phyloP scores from a whole-genome alignment of 2,113 vertebrate genomes.

The Kobus ellipsiprymnus region DNA sequence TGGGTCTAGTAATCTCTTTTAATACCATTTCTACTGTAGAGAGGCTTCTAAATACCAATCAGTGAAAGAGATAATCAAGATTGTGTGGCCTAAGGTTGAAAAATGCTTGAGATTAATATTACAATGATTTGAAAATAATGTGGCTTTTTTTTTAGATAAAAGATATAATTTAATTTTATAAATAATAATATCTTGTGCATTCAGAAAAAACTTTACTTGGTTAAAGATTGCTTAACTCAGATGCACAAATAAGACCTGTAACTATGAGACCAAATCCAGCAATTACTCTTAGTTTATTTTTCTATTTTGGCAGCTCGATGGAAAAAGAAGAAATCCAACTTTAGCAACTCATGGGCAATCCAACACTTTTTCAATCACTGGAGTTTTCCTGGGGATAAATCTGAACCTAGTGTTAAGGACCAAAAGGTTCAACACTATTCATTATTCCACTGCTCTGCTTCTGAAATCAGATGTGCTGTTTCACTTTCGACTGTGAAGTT shows the following conservation, averaged over 20 bases:
- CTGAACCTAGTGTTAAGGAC: slow-evolving; percentile 51
- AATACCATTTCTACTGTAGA: background rate
- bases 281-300: background rate
- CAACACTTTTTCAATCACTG: slow-evolving; percentile 31
- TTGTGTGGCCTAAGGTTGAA: background rate
- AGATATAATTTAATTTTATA: slow-evolving; percentile 15
- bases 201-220: background rate
- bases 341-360: slow-evolving; percentile 5
- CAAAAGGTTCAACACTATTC: slow-evolving; percentile 30
- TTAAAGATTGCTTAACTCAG: background rate
- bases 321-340: slow-evolving; percentile 47
- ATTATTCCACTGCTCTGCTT: slow-evolving; percentile 61
- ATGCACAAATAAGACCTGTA: background rate
- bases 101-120: background rate
- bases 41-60: background rate
- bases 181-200: background rate
- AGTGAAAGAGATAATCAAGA: background rate
- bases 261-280: background rate
- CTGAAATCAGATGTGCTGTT: slow-evolving; percentile 58
- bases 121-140: background rate
- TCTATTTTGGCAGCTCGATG: background rate
- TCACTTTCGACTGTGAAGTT: slow-evolving; percentile 40
- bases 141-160: background rate
- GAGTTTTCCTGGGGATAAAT: slow-evolving; percentile 52
- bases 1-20: background rate